phyloP scores from a whole-genome alignment of 2,113 vertebrate genomes.

The Chitala chitala region DNA sequence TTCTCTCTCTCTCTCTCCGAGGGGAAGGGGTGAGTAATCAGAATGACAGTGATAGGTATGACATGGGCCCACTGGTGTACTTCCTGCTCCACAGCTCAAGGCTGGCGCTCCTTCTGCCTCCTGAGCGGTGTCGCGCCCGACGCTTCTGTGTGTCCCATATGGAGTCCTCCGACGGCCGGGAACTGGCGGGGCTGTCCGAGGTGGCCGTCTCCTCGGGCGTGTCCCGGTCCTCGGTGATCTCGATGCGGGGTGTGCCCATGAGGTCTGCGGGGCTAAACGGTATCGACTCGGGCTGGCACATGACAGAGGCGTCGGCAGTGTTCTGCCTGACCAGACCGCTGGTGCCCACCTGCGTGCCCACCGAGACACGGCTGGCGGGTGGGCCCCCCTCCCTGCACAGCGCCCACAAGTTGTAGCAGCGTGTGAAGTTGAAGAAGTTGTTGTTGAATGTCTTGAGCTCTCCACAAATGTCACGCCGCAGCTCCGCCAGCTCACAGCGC shows the following conservation, averaged over 20 bases:
- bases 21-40: conserved; percentile 52
- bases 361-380: conserved; percentile 53
- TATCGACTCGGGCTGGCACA: conserved; percentile 67
- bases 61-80: conserved; percentile 73
- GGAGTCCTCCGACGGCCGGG: conserved; percentile 60
- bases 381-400: conserved; percentile 57
- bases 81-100: conserved; percentile 72
- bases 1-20: conserved; percentile 17
- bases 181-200: conserved; percentile 61
- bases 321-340: conserved; percentile 62
- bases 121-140: conserved; percentile 50
- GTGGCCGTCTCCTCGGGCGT: conserved; percentile 54
- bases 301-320: conserved; percentile 65
- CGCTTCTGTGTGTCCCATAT: conserved; percentile 64
- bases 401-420: conserved; percentile 75
- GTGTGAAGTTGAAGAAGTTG: conserved; percentile 75
- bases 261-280: conserved; percentile 66
- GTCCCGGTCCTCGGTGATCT: conserved; percentile 63
- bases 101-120: conserved; percentile 65
- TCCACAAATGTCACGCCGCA: conserved; percentile 67
- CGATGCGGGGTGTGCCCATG: conserved; percentile 63
- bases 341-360: conserved; percentile 66
- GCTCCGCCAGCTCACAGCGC: conserved; percentile 69
- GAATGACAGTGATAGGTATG: conserved; percentile 72
- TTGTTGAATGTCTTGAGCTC: conserved; percentile 74